These are phyloP conservation scores for Sturnira hondurensis DNA, from an alignment of 2,113 vertebrate species.

Conservation along the genomic window DNA sequence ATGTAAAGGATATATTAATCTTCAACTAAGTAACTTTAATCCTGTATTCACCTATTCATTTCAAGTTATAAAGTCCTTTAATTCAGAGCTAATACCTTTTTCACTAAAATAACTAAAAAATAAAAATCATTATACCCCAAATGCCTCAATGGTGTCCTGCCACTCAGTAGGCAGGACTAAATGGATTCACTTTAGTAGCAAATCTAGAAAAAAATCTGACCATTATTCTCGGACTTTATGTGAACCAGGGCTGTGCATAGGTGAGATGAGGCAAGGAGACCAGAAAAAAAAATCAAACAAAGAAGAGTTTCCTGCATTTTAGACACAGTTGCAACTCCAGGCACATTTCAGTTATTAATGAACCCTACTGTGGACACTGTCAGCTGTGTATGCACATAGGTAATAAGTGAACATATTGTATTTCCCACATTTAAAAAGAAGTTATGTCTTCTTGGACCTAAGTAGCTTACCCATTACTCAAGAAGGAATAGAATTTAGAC, in stretches of 20 bases:
- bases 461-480: not conserved
- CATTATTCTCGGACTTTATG: not conserved
- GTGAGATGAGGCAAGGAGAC: not conserved
- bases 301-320: not conserved
- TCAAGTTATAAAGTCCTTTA: not conserved
- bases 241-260: not conserved
- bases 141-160: not conserved
- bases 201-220: not conserved
- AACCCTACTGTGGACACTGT: not conserved
- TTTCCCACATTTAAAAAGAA: not conserved
- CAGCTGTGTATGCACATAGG: not conserved
- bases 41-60: not conserved
- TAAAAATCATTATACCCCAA: not conserved
- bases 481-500: not conserved
- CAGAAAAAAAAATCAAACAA: not conserved
- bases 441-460: not conserved
- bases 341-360: not conserved
- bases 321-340: not conserved
- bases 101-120: not conserved
- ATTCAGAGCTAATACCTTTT: not conserved
- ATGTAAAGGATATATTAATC: not conserved
- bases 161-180: not conserved
- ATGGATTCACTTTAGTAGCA: not conserved
- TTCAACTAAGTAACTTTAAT: not conserved
- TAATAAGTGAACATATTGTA: not conserved